Conservation (phyloP, 2,888 invertebrate genomes). For the Nomada ferruginata region DNA sequence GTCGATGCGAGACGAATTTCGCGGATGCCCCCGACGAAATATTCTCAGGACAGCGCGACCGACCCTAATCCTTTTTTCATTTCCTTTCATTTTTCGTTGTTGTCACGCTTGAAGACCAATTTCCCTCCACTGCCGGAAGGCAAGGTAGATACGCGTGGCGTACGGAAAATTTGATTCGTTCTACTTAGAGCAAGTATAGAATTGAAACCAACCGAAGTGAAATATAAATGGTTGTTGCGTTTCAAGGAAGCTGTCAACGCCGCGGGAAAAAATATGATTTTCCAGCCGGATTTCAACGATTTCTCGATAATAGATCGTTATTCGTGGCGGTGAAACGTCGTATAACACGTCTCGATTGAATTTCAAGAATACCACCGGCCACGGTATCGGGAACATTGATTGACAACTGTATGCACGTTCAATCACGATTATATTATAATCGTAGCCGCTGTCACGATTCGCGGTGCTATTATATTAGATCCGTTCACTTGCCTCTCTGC, state of each 20-base stretch:
- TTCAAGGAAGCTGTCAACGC: neutral
- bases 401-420: conserved; percentile 37
- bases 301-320: conserved; percentile 29
- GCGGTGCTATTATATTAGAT: conserved; percentile 26
- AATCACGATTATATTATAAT: conserved; percentile 52
- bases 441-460: conserved; percentile 43
- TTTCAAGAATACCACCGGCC: neutral
- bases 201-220: no score
- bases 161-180: no score
- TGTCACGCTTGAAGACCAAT: no score
- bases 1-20: conserved; percentile 43
- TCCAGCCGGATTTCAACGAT: neutral
- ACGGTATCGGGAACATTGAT: conserved; percentile 34
- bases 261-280: neutral
- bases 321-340: neutral
- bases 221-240: neutral
- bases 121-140: neutral
- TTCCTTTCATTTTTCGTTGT: neutral
- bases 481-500: conserved; percentile 8
- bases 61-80: neutral
- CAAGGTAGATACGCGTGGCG: no score
- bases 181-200: no score
- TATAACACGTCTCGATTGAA: conserved; percentile 9
- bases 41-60: no score
- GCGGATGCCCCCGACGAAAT: neutral